Base-by-base conservation (phyloP, 2,888 invertebrate genomes). In the Uloborus plumipes region DNA sequence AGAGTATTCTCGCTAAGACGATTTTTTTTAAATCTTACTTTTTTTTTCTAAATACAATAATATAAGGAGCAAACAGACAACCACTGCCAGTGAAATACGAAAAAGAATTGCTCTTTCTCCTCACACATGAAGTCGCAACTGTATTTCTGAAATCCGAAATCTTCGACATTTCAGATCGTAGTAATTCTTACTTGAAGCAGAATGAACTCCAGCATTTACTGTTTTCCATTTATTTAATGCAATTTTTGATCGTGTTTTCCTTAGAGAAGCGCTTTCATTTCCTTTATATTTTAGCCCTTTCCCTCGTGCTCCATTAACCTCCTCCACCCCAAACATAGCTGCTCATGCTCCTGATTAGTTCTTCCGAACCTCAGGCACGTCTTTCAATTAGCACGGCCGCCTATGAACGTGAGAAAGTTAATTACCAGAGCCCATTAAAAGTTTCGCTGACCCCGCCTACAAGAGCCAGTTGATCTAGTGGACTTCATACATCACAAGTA, bases 381-480 rank as follows among this genome's bases (percentile, higher is more conserved):
- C 78, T 78, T 78, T 78, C 78, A 78, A 78, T 78, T 78, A 78
- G 78, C 78, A 61, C 64, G n/a, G 64, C 71, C 65, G 65, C 78
- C 65, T 70, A 65, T 78, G 78, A 59, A 77, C 65, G 77, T 77
- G 77, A 58, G 77, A 78, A 78, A 78, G 78, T 78, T 78, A 78
- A 78, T 78, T 78, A 78, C 71, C 55, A 71, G 71, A 71, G 64
- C 64, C 78, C 71, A 78, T 78, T 78, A 78, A 78, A 78, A 78
- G 78, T 78, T 78, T 78, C 65, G 47, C 65, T 70, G 71, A 65
- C 64, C 59, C 71, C 64, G 39, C 64, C 53, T 55, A 62, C 59
- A 47, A 13, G 50, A 47, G 62, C 53, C 62, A 39, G 39, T 66
- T 66, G 75, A 75, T 50, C 71, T 55, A 49, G 55, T 61, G 65